A percentile compares a stretch with the other conserved stretches of the same genome.
Conservation (phyloP, 2,113 vertebrate genomes). For the Dipodomys ordii region DNA sequence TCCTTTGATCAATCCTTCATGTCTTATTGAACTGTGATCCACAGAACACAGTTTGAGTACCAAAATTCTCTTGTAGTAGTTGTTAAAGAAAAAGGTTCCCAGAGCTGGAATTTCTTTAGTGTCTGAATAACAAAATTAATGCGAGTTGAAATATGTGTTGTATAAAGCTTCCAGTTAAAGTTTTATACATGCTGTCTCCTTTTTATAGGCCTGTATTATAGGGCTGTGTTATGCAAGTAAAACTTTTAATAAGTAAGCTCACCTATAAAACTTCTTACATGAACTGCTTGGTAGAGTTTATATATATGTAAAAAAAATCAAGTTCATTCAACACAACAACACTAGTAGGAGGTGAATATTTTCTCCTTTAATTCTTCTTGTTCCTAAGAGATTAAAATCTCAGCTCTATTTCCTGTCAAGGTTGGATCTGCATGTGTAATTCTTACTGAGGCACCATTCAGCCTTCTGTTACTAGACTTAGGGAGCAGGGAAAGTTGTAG, state of each 20-base stretch:
- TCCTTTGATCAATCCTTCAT: neutral
- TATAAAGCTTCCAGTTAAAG: slow-evolving; percentile 24
- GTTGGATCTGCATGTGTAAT: neutral
- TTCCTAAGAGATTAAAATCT: neutral
- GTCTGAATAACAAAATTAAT: slow-evolving; percentile 16
- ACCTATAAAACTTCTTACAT: neutral
- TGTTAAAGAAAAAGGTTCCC: slow-evolving; percentile 16
- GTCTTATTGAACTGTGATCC: neutral
- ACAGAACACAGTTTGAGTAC: neutral
- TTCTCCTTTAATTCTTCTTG: too few relatives aligned
- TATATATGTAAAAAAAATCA: neutral
- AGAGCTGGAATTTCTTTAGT: neutral
- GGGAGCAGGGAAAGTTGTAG: neutral
- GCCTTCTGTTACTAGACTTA: neutral
- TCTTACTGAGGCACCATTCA: neutral
- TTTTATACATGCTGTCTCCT: neutral
- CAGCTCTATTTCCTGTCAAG: slow-evolving; percentile 1
- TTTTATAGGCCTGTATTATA: slow-evolving; percentile 6
- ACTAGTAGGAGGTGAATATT: neutral
- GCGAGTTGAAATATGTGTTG: neutral
- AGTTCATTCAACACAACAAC: neutral
- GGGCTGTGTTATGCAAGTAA: neutral
- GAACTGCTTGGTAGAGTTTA: neutral
- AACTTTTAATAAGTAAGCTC: slow-evolving; percentile 8
- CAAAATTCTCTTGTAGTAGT: neutral